Evolutionary conservation across 2,113 vertebrate species (phyloP), one percentile per base, ranked within the genome.

Genomic region (Periophthalmodon schlosseri): DNA sequence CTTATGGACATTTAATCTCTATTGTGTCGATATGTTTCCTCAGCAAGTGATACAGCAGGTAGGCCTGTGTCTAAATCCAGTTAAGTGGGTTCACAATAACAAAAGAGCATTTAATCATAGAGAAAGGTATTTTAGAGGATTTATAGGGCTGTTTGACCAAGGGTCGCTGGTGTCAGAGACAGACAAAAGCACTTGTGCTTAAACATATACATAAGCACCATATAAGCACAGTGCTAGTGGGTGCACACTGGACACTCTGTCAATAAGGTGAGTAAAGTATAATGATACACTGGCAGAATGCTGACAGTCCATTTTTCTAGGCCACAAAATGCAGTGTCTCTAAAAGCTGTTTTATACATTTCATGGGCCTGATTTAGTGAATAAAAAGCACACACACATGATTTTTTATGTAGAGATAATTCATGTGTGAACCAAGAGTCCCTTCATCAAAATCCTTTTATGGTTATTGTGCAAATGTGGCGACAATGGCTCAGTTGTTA

Each of bases 41-140:
- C 71, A 9, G 15, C 34, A 50, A 67, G 54, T 69, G 73, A 54
- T 11, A 46, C 50, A 75, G 60, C 66, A 80, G 71, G 52, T 61
- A 23, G 68, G 75, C 69, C 77, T 52, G 71, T 52, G 75, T 82
- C 77, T 57, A 82, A 89, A 89, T 83, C 80, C 68, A 80, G 80
- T 83, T 76, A 84, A 79, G 81, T 77, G 69, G 61, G 72, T 77
- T 80, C 57, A 74, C 50, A 73, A 79, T 68, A 70, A 73, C 68
- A 84, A 71, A 79, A 57, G 77, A 84, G 54, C 79, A 72, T 87
- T 88, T 86, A 84, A 85, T 89, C 84, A 85, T 28, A 77, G 66
- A 84, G 76, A 88, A 75, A 86, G 80, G 78, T 86, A 83, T 77
- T 86, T 77, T 69, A 80, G 73, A 76, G 72, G 75, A 90, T 88